Base-by-base conservation (phyloP, 1,140 invertebrate genomes). In the Leptopilina boulardi region DNA sequence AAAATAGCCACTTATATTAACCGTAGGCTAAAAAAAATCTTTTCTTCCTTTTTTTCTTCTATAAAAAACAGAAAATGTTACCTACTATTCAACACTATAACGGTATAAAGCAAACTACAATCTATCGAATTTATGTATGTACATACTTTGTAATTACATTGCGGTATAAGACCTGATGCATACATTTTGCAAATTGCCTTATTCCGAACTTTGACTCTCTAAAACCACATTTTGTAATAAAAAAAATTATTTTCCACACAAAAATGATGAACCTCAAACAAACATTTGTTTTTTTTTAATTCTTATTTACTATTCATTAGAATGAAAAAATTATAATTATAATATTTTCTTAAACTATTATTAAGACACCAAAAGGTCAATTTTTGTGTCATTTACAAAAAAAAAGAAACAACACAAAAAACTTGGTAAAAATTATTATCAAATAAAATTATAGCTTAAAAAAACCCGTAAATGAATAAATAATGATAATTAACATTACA, bases 41-140 rank as follows among this genome's bases (percentile, higher is more conserved):
- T 51, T 51, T 5, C 47, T 4, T 51, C 18, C 6, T 18, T 51
- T 18, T 38, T 9, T 38, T 38, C 34, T 4, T 9, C 34, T 38
- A 38, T 18, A 51, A 51, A n/a, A 51, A 51, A 18, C 47, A 51
- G 47, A 51, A 51, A 51, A n/a, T 51, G 6, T 18, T 51, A 18
- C n/a, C 15, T 18, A 18, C n/a, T 51, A n/a, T 18, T 15, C 47
- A 51, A 51, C 15, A 51, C 2, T 18, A 5, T 51, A 51, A 51
- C 47, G 47, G 47, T 51, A n/a, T n/a, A 51, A 51, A 51, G 6
- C 15, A n/a, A 51, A n/a, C 47, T 51, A 51, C 47, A 51, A 51
- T 18, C 47, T 51, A 38, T n/a, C 15, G 6, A 51, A 18, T 18
- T 1, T 18, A 51, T 51, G 5, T 51, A 51, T 47, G 30, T 34